Evolutionary conservation across 2,888 invertebrate genomes (phyloP).

Genomic region (Dicycla oo): DNA sequence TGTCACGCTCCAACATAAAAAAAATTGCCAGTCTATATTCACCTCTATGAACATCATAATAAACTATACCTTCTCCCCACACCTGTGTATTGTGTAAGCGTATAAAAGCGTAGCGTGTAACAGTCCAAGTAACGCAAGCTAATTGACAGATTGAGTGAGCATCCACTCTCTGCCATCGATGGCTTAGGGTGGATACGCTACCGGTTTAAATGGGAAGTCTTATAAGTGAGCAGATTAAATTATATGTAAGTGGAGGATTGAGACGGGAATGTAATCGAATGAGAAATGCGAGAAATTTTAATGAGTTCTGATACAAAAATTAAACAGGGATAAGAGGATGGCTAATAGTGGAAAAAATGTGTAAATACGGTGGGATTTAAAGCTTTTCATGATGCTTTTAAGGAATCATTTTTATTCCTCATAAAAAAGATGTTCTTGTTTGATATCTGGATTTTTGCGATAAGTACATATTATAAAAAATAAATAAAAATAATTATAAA

Average conservation of each 20-base stretch:
- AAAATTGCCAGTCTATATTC: neutral
- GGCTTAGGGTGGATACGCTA: slow-evolving; percentile 63
- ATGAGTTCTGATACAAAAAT: slow-evolving; percentile 5
- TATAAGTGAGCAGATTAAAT: slow-evolving; percentile 54
- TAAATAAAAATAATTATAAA: too few relatives aligned
- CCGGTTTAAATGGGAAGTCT: slow-evolving; percentile 32
- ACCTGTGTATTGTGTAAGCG: slow-evolving; percentile 20
- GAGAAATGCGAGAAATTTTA: slow-evolving; percentile 10
- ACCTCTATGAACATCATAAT: slow-evolving; percentile 2
- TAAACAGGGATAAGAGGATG: slow-evolving; percentile 2
- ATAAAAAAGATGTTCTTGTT: too few relatives aligned
- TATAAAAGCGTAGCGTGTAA: slow-evolving; percentile 69
- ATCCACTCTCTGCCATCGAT: slow-evolving; percentile 70
- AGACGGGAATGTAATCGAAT: slow-evolving; percentile 32
- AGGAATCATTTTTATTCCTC: neutral
- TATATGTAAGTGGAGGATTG: slow-evolving; percentile 31
- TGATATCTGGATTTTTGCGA: too few relatives aligned
- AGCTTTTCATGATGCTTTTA: slow-evolving; percentile 3
- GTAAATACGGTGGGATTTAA: neutral
- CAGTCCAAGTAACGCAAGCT: slow-evolving; percentile 72
- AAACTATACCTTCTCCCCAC: slow-evolving; percentile 33
- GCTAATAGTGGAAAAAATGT: neutral
- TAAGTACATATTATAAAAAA: too few relatives aligned
- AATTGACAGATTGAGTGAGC: slow-evolving; percentile 87
- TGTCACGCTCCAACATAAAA: neutral